Evolutionary conservation across 2,113 vertebrate species (phyloP).

Genomic region (Ptyas mucosa): DNA sequence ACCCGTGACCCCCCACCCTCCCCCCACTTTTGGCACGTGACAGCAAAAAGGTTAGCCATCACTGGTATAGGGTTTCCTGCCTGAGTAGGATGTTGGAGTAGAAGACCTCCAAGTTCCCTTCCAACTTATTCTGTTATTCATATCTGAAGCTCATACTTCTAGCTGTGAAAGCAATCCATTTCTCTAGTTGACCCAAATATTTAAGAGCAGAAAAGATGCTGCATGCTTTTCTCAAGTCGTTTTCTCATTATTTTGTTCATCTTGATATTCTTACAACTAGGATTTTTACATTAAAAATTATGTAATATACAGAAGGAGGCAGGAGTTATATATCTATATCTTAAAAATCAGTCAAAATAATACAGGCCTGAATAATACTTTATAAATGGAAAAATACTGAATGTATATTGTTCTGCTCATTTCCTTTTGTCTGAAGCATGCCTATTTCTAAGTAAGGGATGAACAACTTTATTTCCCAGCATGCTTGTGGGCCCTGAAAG

Average conservation of each 20-base stretch:
- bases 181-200: not conserved
- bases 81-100: not conserved
- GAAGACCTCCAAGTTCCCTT: not conserved
- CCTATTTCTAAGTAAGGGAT: not conserved
- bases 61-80: not conserved
- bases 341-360: not conserved
- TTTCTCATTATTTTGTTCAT: not conserved
- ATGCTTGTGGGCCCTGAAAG: not conserved
- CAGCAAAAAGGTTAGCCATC: too few relatives aligned
- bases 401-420: not conserved
- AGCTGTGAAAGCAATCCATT: not conserved
- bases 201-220: not conserved
- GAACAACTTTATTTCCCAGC: not conserved
- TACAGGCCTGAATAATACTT: not conserved
- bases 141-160: not conserved
- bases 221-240: not conserved
- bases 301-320: not conserved
- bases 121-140: not conserved
- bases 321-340: not conserved
- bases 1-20: too few relatives aligned
- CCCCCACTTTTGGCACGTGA: too few relatives aligned
- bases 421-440: not conserved
- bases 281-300: not conserved
- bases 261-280: not conserved
- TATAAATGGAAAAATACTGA: not conserved